These are phyloP conservation scores for Hoplodrina ambigua DNA, from an alignment of 2,888 invertebrate genomes.

Conservation along the genomic window DNA sequence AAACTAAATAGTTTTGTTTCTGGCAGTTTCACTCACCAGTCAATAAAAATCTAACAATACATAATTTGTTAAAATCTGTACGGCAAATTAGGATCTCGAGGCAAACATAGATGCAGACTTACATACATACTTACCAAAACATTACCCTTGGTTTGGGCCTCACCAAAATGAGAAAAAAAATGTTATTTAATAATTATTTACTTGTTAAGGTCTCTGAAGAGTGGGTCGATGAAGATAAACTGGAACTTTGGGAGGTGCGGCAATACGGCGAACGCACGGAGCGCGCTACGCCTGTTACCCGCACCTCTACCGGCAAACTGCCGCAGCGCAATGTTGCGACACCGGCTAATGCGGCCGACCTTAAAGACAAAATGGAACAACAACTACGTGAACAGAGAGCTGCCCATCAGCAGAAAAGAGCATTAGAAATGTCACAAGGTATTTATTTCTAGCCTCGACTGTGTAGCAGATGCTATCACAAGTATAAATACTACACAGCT, in stretches of 20 bases:
- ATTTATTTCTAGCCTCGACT: slow-evolving; percentile 40
- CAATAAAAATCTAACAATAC: no score
- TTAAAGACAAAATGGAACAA: slow-evolving; percentile 97
- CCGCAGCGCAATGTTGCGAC: slow-evolving; percentile 86
- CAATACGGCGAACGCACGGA: slow-evolving; percentile 95
- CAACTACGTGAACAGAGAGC: slow-evolving; percentile 96
- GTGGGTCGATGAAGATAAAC: slow-evolving; percentile 98
- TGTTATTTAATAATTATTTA: background rate
- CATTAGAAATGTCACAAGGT: slow-evolving; percentile 92
- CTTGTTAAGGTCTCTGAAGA: slow-evolving; percentile 94
- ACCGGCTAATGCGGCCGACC: slow-evolving; percentile 93
- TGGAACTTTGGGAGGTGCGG: slow-evolving; percentile 99
- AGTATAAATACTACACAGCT: background rate
- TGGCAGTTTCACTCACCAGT: no score
- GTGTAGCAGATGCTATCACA: background rate
- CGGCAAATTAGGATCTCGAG: no score
- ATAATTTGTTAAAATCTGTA: no score
- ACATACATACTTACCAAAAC: no score
- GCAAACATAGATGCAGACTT: no score
- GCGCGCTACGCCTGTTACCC: slow-evolving; percentile 94
- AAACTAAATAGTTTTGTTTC: no score
- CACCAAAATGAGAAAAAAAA: no score
- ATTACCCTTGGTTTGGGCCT: no score
- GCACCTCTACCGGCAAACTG: slow-evolving; percentile 94
- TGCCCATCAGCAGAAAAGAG: slow-evolving; percentile 96